Conservation (phyloP, 2,113 vertebrate genomes). For the Pteruthius melanotis region DNA sequence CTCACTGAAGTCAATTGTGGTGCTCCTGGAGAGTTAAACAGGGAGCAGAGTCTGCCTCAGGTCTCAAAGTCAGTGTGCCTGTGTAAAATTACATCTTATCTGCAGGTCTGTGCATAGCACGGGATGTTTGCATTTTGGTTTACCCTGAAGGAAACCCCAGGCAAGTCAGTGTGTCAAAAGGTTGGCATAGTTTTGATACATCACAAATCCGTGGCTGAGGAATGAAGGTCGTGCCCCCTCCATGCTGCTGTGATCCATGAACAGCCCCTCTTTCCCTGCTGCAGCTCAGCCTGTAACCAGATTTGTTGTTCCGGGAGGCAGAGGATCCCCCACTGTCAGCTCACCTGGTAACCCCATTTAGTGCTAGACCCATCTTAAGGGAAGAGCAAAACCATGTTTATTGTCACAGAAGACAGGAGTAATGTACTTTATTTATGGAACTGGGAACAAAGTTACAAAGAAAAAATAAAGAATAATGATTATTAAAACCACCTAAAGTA, state of each 20-base stretch:
- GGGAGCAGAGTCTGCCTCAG: background rate
- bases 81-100: background rate
- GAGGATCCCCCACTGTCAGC: background rate
- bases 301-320: background rate
- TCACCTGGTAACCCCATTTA: background rate
- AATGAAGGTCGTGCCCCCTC: background rate
- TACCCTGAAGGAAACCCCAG: background rate
- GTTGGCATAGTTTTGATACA: background rate
- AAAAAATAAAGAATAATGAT: background rate
- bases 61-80: background rate
- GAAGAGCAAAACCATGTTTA: background rate
- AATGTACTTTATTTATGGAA: background rate
- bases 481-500: background rate
- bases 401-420: background rate
- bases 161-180: background rate
- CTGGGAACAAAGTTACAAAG: background rate
- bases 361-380: background rate
- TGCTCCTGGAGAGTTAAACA: background rate
- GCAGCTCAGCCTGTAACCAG: background rate
- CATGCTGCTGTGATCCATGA: fast-evolving
- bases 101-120: fast-evolving
- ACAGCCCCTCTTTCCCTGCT: fast-evolving
- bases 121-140: background rate
- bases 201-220: background rate
- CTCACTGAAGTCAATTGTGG: background rate